A percentile compares a stretch with the other conserved stretches of the same genome.
These are phyloP conservation scores for Lochmaea capreae DNA, from an alignment of 2,888 invertebrate genomes.

Conservation along the genomic window DNA sequence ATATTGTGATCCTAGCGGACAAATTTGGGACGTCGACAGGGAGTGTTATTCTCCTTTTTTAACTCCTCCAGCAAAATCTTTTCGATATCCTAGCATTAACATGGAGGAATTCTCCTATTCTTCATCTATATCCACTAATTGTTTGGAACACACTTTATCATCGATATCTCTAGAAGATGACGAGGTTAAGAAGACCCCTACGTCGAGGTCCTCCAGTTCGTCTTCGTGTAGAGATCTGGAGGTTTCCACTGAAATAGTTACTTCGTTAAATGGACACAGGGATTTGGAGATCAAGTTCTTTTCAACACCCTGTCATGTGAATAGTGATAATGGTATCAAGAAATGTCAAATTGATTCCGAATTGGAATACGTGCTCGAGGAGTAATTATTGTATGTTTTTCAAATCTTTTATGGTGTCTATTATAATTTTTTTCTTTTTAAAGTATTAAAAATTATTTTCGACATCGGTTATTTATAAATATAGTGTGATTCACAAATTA, in stretches of 20 bases:
- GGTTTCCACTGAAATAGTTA: slow-evolving; percentile 82
- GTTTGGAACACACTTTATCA: slow-evolving; percentile 53
- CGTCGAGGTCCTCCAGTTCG: slow-evolving; percentile 49
- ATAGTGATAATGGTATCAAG: slow-evolving; percentile 20
- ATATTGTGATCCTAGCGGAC: slow-evolving; percentile 80
- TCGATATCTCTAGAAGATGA: slow-evolving; percentile 54
- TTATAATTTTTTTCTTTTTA: not conserved
- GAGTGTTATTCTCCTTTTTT: slow-evolving; percentile 69
- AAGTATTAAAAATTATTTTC: too few relatives aligned
- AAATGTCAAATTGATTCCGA: slow-evolving; percentile 24
- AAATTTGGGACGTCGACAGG: slow-evolving; percentile 80
- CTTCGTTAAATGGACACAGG: slow-evolving; percentile 80
- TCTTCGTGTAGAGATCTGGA: slow-evolving; percentile 69
- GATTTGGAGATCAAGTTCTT: slow-evolving; percentile 84
- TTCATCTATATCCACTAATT: slow-evolving; percentile 39
- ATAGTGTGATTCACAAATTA: too few relatives aligned
- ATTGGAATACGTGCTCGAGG: slow-evolving; percentile 20
- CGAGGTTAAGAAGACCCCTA: slow-evolving; percentile 56
- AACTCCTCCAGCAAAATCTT: slow-evolving; percentile 61
- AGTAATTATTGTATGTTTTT: slow-evolving; percentile 17
- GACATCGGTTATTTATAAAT: too few relatives aligned
- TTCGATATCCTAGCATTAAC: slow-evolving; percentile 44
- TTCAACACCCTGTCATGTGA: slow-evolving; percentile 65
- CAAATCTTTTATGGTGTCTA: not conserved
- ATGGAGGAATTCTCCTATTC: slow-evolving; percentile 26